These are phyloP conservation scores for Phaenicophaeus curvirostris DNA, from an alignment of 2,797 vertebrate species.

Conservation along the genomic window DNA sequence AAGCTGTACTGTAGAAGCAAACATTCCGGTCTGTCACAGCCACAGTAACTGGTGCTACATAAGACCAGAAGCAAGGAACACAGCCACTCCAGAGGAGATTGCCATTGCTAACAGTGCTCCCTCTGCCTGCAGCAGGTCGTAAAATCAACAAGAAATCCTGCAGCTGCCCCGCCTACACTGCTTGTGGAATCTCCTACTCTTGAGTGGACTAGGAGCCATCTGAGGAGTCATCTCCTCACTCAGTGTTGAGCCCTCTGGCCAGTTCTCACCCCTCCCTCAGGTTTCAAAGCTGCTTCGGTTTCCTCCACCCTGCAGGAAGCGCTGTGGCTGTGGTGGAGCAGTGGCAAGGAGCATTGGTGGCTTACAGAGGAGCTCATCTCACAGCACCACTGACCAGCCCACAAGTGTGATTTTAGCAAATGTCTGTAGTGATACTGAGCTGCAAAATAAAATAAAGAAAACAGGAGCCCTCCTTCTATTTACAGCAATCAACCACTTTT, in stretches of 20 bases:
- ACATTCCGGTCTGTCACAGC: background rate
- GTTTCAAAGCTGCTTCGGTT: background rate
- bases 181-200: background rate
- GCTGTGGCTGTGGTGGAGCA: rapidly evolving
- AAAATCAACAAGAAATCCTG: background rate
- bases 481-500: background rate
- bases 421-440: background rate
- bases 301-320: background rate
- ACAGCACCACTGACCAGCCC: background rate
- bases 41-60: background rate
- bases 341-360: background rate
- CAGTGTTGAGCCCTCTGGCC: background rate
- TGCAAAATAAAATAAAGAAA: background rate
- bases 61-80: background rate
- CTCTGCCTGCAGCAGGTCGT: background rate
- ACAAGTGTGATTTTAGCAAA: background rate
- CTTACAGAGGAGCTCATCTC: background rate
- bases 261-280: background rate
- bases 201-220: background rate
- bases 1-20: background rate
- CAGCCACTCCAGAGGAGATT: background rate
- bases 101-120: background rate
- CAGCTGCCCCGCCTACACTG: background rate
- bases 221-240: background rate
- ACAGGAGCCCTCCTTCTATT: background rate